Conservation (phyloP, 92 coral and sea anemone genomes). For the Anthopleura xanthogrammica region DNA sequence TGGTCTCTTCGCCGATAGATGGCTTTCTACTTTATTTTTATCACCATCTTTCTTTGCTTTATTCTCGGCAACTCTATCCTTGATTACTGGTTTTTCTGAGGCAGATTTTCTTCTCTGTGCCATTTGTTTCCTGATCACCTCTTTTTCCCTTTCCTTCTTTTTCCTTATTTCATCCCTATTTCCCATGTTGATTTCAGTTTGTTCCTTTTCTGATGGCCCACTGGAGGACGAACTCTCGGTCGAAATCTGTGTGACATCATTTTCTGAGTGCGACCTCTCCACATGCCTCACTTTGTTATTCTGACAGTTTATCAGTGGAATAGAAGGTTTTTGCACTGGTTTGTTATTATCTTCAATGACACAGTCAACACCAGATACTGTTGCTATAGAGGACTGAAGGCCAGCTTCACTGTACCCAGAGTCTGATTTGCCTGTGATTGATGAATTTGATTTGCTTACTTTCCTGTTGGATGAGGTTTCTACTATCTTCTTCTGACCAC, state of each 20-base stretch:
- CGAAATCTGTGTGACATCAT: constrained; percentile 53
- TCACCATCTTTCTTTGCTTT: background rate
- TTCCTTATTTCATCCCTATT: constrained; percentile 16
- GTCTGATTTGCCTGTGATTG: constrained; percentile 57
- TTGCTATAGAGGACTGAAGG: constrained; percentile 61
- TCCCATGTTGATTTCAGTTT: constrained; percentile 39
- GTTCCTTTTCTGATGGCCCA: constrained; percentile 66
- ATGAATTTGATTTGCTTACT: background rate
- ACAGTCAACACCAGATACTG: constrained; percentile 82
- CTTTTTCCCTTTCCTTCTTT: constrained; percentile 39
- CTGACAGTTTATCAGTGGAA: constrained; percentile 15
- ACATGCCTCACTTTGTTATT: constrained; percentile 35
- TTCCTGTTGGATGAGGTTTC: constrained; percentile 39
- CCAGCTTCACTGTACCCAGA: constrained; percentile 68
- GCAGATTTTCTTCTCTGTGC: constrained; percentile 48
- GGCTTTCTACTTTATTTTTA: background rate
- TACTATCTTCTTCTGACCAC: constrained; percentile 25
- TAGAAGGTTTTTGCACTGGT: constrained; percentile 29
- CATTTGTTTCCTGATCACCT: constrained; percentile 65
- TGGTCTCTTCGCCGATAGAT: constrained; percentile 43
- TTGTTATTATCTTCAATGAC: constrained; percentile 47
- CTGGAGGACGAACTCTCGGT: constrained; percentile 66
- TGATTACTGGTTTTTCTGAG: constrained; percentile 23
- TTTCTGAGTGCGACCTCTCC: constrained; percentile 48
- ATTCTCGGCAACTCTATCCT: background rate